phyloP scores from a whole-genome alignment of 2,888 invertebrate species.

The Microdon myrmicae region DNA sequence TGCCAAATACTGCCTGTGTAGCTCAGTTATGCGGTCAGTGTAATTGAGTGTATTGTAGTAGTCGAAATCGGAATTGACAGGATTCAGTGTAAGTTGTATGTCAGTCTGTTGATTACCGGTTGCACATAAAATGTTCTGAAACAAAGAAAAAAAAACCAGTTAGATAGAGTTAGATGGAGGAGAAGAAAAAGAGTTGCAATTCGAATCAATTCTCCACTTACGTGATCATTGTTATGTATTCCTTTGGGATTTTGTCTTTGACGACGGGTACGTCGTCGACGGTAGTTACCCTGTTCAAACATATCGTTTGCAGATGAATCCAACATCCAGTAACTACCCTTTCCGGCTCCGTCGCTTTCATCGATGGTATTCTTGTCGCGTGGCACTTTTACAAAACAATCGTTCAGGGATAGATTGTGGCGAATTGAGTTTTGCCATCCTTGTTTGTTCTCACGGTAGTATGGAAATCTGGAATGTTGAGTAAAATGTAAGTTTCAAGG shows the following conservation, averaged over 20 bases:
- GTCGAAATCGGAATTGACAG: constrained; percentile 27
- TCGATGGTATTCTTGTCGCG: constrained; percentile 65
- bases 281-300: constrained; percentile 90
- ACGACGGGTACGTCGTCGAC: constrained; percentile 75
- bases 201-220: no score
- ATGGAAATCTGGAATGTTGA: constrained; percentile 77
- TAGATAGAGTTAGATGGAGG: no score
- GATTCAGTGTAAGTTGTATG: constrained; percentile 28
- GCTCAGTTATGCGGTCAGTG: constrained; percentile 64
- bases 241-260: constrained; percentile 66
- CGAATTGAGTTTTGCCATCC: constrained; percentile 86
- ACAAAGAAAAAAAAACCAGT: not conserved
- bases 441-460: constrained; percentile 84
- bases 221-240: constrained; percentile 35
- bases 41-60: constrained; percentile 58
- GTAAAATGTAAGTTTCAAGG: not conserved
- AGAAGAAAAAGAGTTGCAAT: no score
- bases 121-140: constrained; percentile 26
- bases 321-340: constrained; percentile 84
- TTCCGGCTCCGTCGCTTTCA: constrained; percentile 69
- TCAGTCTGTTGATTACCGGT: constrained; percentile 28
- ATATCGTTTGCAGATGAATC: constrained; percentile 83
- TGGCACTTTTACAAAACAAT: constrained; percentile 82
- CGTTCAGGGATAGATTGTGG: constrained; percentile 83
- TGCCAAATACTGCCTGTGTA: constrained; percentile 65